Evolutionary conservation across 2,888 invertebrate species (phyloP).

Genomic region (Dynastes grantii): DNA sequence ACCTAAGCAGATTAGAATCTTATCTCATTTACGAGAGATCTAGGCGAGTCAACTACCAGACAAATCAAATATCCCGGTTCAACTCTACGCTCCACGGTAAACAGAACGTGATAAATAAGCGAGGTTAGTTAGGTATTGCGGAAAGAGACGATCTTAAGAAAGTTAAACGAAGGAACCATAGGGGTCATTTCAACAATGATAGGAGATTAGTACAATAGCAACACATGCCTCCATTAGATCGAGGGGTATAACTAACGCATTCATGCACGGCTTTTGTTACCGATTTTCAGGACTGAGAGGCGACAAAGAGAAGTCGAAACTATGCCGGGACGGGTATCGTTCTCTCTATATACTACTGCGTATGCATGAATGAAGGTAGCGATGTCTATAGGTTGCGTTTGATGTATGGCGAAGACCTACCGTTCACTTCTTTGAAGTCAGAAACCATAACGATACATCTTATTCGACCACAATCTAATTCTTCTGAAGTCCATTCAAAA

Average conservation of each 20-base stretch:
- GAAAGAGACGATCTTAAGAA: slow-evolving; percentile 37
- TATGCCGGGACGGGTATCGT: slow-evolving; percentile 15
- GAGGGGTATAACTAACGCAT: slow-evolving; percentile 59
- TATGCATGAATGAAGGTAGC: neutral
- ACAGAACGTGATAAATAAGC: slow-evolving; percentile 33
- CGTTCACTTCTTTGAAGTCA: slow-evolving; percentile 53
- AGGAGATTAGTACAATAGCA: slow-evolving; percentile 58
- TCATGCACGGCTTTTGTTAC: slow-evolving; percentile 56
- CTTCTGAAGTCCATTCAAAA: slow-evolving; percentile 54
- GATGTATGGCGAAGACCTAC: slow-evolving; percentile 32
- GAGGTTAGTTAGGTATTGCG: slow-evolving; percentile 1
- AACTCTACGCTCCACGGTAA: neutral
- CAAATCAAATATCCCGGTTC: neutral
- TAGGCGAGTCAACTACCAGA: slow-evolving; percentile 6
- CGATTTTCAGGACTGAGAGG: slow-evolving; percentile 56
- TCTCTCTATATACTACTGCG: too few relatives aligned
- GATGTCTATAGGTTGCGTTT: slow-evolving; percentile 18
- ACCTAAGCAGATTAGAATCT: slow-evolving; percentile 45
- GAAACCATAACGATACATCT: slow-evolving; percentile 59
- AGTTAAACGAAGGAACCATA: slow-evolving; percentile 22
- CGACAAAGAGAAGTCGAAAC: slow-evolving; percentile 54
- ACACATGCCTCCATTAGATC: slow-evolving; percentile 59
- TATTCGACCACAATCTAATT: slow-evolving; percentile 57
- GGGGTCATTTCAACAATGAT: slow-evolving; percentile 53
- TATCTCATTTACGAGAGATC: slow-evolving; percentile 36